These are phyloP conservation scores for Lichenostomus cassidix DNA, from an alignment of 2,113 vertebrate species.

Conservation along the genomic window DNA sequence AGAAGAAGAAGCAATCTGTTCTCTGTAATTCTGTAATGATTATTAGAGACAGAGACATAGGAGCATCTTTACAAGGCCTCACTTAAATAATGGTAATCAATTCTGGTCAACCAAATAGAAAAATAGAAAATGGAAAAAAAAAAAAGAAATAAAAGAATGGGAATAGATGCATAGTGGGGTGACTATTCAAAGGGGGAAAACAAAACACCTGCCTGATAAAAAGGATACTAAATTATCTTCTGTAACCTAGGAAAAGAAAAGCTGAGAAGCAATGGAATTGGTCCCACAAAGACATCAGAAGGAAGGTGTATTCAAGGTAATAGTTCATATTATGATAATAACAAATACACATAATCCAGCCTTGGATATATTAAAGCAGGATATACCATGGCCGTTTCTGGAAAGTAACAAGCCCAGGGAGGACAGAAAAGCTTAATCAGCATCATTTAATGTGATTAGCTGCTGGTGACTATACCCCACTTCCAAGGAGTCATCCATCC, in stretches of 20 bases:
- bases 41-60: neutral
- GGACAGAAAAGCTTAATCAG: neutral
- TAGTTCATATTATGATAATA: neutral
- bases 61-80: neutral
- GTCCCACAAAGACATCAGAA: neutral
- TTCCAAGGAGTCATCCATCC: neutral
- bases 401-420: neutral
- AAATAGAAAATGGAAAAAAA: rapidly evolving
- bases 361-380: neutral
- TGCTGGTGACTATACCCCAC: neutral
- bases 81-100: neutral
- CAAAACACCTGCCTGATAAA: neutral
- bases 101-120: neutral
- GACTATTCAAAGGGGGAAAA: neutral
- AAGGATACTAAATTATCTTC: neutral
- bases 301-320: neutral
- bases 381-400: neutral
- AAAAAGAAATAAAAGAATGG: rapidly evolving
- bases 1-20: neutral
- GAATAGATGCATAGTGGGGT: neutral
- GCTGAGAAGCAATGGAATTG: neutral
- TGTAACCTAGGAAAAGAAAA: neutral
- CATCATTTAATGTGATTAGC: neutral
- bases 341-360: neutral
- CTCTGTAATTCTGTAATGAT: neutral